Percentiles rank a stretch among this genome's conserved stretches.
phyloP scores from a whole-genome alignment of 2,888 invertebrate species.

The Taphrorychus bicolor region DNA sequence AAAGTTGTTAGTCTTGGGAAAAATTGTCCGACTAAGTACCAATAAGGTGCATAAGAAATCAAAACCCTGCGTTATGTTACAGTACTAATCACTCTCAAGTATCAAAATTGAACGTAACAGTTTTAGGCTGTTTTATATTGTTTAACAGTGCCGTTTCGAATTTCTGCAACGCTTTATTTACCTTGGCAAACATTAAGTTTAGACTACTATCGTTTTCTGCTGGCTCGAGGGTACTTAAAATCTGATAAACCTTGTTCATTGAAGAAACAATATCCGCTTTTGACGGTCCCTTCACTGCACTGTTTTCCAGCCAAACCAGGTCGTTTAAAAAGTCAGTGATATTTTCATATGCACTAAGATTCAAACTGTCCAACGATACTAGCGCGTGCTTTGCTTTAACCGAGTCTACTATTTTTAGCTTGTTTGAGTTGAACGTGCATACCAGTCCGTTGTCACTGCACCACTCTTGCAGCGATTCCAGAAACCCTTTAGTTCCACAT shows the following conservation, averaged over 20 bases:
- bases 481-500: slow-evolving; percentile 39
- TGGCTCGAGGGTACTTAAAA: slow-evolving; percentile 52
- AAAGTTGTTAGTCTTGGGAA: no score
- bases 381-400: slow-evolving; percentile 45
- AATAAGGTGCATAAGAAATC: no score
- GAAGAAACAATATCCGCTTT: slow-evolving; percentile 51
- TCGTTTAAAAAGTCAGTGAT: slow-evolving; percentile 48
- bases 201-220: slow-evolving; percentile 55
- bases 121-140: slow-evolving; percentile 51
- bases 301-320: slow-evolving; percentile 51
- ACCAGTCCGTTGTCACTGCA: slow-evolving; percentile 48
- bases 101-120: slow-evolving; percentile 53
- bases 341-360: slow-evolving; percentile 46
- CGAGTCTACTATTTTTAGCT: slow-evolving; percentile 49
- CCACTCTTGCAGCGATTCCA: slow-evolving; percentile 48
- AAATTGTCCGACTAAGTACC: no score
- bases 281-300: slow-evolving; percentile 47
- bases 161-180: slow-evolving; percentile 56
- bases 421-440: slow-evolving; percentile 43
- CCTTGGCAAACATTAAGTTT: slow-evolving; percentile 55
- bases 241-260: slow-evolving; percentile 56
- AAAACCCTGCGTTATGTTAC: no score
- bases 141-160: slow-evolving; percentile 55
- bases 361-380: slow-evolving; percentile 43
- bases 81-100: background rate